A percentile compares a stretch with the other conserved stretches of the same genome.
These are phyloP conservation scores for Drosophila malerkotliana DNA, from an alignment of 1,140 invertebrate species.

Conservation along the genomic window DNA sequence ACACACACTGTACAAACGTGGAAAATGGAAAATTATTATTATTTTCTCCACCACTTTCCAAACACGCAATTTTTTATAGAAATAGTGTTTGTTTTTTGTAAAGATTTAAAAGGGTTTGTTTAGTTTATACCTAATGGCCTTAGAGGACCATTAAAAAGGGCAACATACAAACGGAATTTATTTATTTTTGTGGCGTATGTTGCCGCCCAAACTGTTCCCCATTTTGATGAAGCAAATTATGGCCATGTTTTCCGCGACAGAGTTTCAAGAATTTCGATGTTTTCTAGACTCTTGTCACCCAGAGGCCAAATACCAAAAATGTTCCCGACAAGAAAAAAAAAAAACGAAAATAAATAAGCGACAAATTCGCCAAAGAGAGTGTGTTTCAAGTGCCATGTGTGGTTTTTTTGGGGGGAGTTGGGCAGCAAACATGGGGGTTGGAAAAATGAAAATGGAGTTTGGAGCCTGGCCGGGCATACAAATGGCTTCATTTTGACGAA, in stretches of 20 bases:
- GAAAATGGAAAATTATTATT: slow-evolving; percentile 3
- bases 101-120: not conserved
- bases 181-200: no score
- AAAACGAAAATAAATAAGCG: slow-evolving; percentile 24
- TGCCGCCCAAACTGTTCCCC: slow-evolving; percentile 51
- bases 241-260: slow-evolving; percentile 31
- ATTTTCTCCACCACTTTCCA: not conserved
- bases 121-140: slow-evolving; percentile 9
- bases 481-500: slow-evolving; percentile 71
- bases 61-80: not conserved
- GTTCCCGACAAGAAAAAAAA: slow-evolving; percentile 15
- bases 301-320: slow-evolving; percentile 15
- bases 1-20: not conserved
- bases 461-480: slow-evolving; percentile 60
- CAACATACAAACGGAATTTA: no score
- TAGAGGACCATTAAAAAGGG: slow-evolving; percentile 1
- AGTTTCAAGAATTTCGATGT: slow-evolving; percentile 29
- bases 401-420: not conserved
- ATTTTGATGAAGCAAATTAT: slow-evolving; percentile 69
- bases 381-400: slow-evolving; percentile 5
- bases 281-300: slow-evolving; percentile 12
- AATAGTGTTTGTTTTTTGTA: not conserved
- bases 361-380: not conserved
- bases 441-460: slow-evolving; percentile 12
- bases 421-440: not conserved